Conservation (phyloP, 30 jellyfish, hydroid and myxozoan genomes). For the Phacellophora camtschatica region DNA sequence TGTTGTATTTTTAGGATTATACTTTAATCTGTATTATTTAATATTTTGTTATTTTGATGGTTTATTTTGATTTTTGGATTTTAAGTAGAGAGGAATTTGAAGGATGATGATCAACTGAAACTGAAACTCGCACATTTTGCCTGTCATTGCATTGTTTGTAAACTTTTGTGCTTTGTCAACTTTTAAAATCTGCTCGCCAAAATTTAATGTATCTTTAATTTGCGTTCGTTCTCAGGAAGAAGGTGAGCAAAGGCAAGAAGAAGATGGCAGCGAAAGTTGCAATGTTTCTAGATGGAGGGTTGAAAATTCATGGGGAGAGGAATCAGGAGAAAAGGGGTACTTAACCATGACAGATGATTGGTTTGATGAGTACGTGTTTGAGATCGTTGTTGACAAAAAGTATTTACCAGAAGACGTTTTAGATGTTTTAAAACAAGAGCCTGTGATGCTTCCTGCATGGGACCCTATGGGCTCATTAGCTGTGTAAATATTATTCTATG, state of each 20-base stretch:
- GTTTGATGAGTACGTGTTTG: constrained; percentile 50
- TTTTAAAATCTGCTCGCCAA: too few species aligned
- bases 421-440: constrained; percentile 56
- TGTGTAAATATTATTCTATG: not conserved
- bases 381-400: constrained; percentile 66
- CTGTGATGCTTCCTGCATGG: constrained; percentile 71
- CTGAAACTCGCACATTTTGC: too few species aligned
- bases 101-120: too few species aligned
- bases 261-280: not conserved
- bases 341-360: constrained; percentile 68
- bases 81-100: too few species aligned
- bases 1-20: too few species aligned
- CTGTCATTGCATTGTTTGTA: too few species aligned
- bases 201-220: too few species aligned
- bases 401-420: constrained; percentile 46
- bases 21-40: too few species aligned
- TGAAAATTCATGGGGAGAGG: constrained; percentile 84
- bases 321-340: constrained; percentile 70
- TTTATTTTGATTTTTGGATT: too few species aligned
- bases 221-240: constrained; percentile 32
- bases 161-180: too few species aligned
- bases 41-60: too few species aligned
- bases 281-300: constrained; percentile 75
- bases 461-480: constrained; percentile 82
- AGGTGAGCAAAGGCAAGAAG: constrained; percentile 20